A percentile compares a stretch with the other conserved stretches of the same genome.
phyloP scores from a whole-genome alignment of 2,113 vertebrate genomes.

The Azemiops feae region DNA sequence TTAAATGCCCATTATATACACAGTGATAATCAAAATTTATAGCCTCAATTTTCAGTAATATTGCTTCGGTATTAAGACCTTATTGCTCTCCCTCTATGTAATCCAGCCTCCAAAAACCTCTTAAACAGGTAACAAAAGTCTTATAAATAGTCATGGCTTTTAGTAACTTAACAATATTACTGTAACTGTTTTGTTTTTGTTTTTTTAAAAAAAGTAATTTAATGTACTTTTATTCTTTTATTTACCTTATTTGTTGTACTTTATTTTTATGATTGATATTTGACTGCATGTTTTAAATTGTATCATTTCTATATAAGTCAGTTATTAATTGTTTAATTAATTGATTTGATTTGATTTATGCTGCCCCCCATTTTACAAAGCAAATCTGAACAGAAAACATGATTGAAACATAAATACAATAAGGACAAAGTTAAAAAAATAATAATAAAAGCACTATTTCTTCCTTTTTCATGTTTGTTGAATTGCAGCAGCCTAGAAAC shows the following conservation, averaged over 20 bases:
- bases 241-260: background rate
- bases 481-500: background rate
- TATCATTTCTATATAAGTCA: background rate
- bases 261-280: background rate
- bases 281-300: background rate
- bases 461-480: background rate
- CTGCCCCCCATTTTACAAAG: background rate
- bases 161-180: background rate
- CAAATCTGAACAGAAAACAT: background rate
- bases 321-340: background rate
- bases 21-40: background rate
- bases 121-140: background rate
- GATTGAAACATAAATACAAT: background rate
- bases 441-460: background rate
- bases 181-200: background rate
- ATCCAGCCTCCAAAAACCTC: background rate
- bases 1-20: background rate
- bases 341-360: background rate
- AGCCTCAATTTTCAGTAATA: background rate
- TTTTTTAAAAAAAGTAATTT: background rate
- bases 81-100: background rate
- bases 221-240: background rate
- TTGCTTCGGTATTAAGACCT: background rate
- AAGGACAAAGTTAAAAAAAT: background rate
- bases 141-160: background rate